Evolutionary conservation across 1,140 invertebrate species (phyloP), one percentile per base, ranked within the genome.

Genomic region (Chironomus tepperi): DNA sequence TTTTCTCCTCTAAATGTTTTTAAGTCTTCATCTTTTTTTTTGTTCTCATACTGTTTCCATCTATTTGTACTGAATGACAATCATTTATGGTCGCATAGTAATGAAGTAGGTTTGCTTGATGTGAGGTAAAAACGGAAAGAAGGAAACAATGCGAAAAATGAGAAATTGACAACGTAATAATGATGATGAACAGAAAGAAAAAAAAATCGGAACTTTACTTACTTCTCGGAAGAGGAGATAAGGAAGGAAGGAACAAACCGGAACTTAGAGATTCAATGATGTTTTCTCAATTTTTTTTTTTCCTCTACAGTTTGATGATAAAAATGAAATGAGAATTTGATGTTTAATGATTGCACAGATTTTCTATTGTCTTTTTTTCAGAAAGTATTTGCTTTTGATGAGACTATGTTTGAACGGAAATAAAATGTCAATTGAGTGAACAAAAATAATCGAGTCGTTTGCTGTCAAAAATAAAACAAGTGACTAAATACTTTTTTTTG

Each of bases 151-250:
- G 10, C 16, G 19, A 70, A 18, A 70, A 70, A 70, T 19, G 65
- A 70, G 16, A 70, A 70, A 19, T 70, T 18, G 65, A 70, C 65
- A 57, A 57, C n/a, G 47, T 12, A 57, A 15, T 57, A 57, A 57
- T 57, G n/a, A 57, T 57, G n/a, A 57, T 57, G 47, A 57, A 57
- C 47, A n/a, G 47, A 57, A 15, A 15, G 3, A 34, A 34, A 34
- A 34, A 34, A 34, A 34, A 34, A 34, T 34, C 24, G 24, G 24
- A 34, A 34, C 24, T 34, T 34, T 34, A 34, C 24, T 34, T 34
- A 34, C 24, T 34, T 34, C 24, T 34, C 24, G 24, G 24, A 34
- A 34, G 24, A 34, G 24, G 24, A 34, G 24, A 34, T 34, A 34
- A 57, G 47, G 12, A 57, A 57, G 47, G n/a, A 47, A 57, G 47